Evolutionary conservation across 2,888 invertebrate genomes (phyloP), one percentile per base, ranked within the genome.

Genomic region (Margaritifera margaritifera): DNA sequence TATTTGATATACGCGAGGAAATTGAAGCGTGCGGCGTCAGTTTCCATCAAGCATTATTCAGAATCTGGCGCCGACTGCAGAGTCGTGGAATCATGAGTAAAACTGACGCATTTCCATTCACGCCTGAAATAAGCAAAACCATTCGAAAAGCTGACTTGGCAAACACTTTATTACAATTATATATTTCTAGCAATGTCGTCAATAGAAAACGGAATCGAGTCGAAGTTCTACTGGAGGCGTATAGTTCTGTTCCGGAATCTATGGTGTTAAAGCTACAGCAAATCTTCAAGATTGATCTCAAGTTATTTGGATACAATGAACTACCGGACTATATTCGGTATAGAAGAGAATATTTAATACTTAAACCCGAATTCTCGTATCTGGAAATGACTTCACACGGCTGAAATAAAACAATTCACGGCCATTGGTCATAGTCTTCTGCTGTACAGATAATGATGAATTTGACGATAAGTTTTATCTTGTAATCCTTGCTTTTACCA

Each of bases 41-140:
- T 55, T 75, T 75, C 50, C 42, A 57, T 2, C 72, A 75, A 50
- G 70, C 68, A 25, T 67, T 77, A 52, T 68, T 69, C 24, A 64
- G 71, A 56, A 66, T 75, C 53, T 80, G 78, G 77, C 71, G 65
- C 56, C 70, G 77, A 42, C 63, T 77, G 52, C 74, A 79, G 60
- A 75, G 74, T 54, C 63, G 80, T 59, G 80, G 79, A 53, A 65
- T 79, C 20, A 63, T 80, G 19, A 75, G 75, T 62, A 67, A 62
- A 31, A 55, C 72, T 42, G 65, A 70, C 11, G 56, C 57, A 19
- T 78, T 77, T 61, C 79, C 80, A 51, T 68, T 18, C 31, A 27
- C 5, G 59, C 57, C 42, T 15, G 42, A 42, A 15, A 42, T 8
- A 42, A 42, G 42, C 42, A 15, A 42, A 42, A 42, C 15, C 42